Percentiles rank a stretch among this genome's conserved stretches.
phyloP scores from a whole-genome alignment of 2,888 invertebrate genomes.

The Sepioteuthis lessoniana region DNA sequence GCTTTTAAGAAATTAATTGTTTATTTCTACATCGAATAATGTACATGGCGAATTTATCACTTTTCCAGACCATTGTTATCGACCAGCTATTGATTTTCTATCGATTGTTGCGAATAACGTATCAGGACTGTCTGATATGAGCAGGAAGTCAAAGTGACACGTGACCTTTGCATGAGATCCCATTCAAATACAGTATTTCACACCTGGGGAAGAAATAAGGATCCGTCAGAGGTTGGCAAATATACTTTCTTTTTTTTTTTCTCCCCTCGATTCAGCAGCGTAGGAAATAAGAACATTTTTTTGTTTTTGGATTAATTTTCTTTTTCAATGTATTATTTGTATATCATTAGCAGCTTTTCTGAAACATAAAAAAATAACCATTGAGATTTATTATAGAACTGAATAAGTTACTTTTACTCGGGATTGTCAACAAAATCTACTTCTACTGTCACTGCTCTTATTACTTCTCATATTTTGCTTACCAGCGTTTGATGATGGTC shows the following conservation, averaged over 20 bases:
- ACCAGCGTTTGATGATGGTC: no score
- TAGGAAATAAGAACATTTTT: neutral
- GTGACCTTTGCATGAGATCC: slow-evolving; percentile 33
- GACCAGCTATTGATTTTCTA: neutral
- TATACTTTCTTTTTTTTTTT: no score
- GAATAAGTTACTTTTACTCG: no score
- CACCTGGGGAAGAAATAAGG: slow-evolving; percentile 33
- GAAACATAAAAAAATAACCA: no score
- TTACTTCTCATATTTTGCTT: no score
- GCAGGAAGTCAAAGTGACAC: neutral
- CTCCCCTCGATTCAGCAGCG: neutral
- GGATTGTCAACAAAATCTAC: no score
- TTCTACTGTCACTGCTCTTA: no score
- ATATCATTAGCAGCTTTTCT: neutral
- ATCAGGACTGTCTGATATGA: neutral
- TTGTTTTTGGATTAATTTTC: neutral
- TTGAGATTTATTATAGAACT: no score
- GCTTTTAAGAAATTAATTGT: neutral
- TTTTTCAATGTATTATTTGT: neutral
- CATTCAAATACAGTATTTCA: neutral
- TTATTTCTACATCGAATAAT: neutral
- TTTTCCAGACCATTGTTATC: neutral
- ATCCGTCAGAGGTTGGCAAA: neutral
- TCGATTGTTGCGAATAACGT: neutral
- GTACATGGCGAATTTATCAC: neutral